Evolutionary conservation across 2,888 invertebrate genomes (phyloP).

Genomic region (Cantharis rustica): DNA sequence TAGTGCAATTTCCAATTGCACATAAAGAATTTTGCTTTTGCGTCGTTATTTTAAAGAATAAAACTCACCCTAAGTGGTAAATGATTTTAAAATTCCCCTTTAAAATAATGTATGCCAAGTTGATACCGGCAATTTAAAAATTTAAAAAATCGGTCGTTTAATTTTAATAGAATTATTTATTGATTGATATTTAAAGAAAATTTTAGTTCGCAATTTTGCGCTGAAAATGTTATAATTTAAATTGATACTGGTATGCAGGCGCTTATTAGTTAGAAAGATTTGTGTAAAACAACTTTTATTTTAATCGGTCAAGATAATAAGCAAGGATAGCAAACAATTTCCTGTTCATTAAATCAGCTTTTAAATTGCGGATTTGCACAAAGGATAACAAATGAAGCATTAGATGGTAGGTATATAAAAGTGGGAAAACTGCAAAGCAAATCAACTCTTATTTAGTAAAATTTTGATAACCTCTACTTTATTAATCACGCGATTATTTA

Average conservation of each 20-base stretch:
- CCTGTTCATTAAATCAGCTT: conserved; percentile 8
- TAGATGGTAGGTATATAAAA: conserved; percentile 15
- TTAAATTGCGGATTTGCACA: conserved; percentile 27
- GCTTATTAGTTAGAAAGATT: not conserved
- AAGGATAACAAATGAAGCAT: conserved; percentile 24
- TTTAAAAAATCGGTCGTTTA: not conserved
- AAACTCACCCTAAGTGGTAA: not conserved
- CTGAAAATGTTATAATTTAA: not conserved
- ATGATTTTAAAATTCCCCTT: not conserved
- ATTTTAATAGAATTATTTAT: not conserved
- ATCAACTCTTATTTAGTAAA: conserved; percentile 27
- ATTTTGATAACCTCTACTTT: conserved; percentile 38
- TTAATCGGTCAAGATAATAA: conserved; percentile 26
- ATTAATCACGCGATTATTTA: conserved; percentile 43
- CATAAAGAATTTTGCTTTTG: not conserved
- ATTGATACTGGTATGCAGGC: not conserved
- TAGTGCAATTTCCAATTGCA: not conserved
- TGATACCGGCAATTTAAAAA: not conserved
- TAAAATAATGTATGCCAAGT: not conserved
- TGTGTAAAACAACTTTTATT: conserved; percentile 7
- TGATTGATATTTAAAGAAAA: not conserved
- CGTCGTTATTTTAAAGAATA: not conserved
- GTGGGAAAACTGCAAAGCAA: conserved; percentile 27
- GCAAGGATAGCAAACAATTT: conserved; percentile 22
- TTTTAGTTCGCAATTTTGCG: not conserved